Conservation (phyloP, 2,888 invertebrate genomes). For the Tuta absoluta region DNA sequence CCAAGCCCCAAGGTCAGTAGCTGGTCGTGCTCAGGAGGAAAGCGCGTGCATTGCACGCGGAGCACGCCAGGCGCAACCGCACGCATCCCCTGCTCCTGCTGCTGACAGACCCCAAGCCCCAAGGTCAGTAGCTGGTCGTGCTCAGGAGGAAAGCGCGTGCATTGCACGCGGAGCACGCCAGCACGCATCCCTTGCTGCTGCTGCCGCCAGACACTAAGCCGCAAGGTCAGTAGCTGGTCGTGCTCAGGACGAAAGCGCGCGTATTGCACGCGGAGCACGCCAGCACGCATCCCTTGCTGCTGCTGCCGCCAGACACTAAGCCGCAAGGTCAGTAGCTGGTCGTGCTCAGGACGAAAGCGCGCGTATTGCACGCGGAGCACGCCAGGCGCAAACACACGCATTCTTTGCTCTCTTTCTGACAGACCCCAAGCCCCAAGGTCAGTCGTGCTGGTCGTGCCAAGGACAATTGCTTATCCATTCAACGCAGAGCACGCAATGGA, state of each 20-base stretch:
- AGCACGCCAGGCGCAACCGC: slow-evolving; percentile 76
- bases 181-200: slow-evolving; percentile 66
- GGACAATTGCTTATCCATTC: too few species aligned
- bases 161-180: slow-evolving; percentile 83
- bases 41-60: slow-evolving; percentile 80
- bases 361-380: too few species aligned
- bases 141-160: slow-evolving; percentile 51
- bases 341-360: too few species aligned
- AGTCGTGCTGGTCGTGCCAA: too few species aligned
- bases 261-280: slow-evolving; percentile 69
- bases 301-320: slow-evolving; percentile 69
- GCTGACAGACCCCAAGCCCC: slow-evolving; percentile 69
- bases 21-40: slow-evolving; percentile 87
- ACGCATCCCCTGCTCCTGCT: slow-evolving; percentile 61
- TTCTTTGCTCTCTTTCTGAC: too few species aligned
- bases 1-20: slow-evolving; percentile 73
- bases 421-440: too few species aligned
- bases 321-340: slow-evolving; percentile 63
- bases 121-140: slow-evolving; percentile 51
- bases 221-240: slow-evolving; percentile 56
- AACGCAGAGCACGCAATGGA: too few species aligned
- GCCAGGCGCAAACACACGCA: too few species aligned
- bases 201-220: slow-evolving; percentile 70
- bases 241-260: neutral
- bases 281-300: slow-evolving; percentile 41